A percentile compares a stretch with the other conserved stretches of the same genome.
Evolutionary conservation across 2,888 invertebrate genomes (phyloP).

Genomic region (Dendrolimus pini): DNA sequence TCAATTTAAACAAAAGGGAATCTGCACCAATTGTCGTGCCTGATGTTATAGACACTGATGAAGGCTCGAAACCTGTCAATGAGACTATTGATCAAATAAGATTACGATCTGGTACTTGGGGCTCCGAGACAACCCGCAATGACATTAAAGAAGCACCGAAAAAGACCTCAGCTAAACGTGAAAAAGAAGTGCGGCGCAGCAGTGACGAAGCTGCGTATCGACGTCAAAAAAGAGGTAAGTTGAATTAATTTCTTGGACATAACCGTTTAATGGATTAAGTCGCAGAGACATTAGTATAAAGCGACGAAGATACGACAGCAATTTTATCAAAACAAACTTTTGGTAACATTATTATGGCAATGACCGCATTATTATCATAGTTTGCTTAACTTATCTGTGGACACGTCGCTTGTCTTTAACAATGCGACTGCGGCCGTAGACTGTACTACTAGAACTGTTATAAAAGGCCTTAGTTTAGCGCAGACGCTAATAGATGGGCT

Average conservation of each 20-base stretch:
- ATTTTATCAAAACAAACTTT: too few species aligned
- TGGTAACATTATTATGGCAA: background rate
- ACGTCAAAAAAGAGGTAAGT: slow-evolving; percentile 56
- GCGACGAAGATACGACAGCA: too few species aligned
- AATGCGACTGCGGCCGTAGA: too few species aligned
- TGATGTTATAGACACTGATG: background rate
- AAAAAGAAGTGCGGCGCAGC: slow-evolving; percentile 45
- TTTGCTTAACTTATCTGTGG: too few species aligned
- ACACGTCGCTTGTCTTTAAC: too few species aligned
- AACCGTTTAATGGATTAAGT: too few species aligned
- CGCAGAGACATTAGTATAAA: too few species aligned
- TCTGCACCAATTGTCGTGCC: background rate
- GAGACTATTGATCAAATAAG: slow-evolving; percentile 37
- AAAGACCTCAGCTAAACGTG: slow-evolving; percentile 30
- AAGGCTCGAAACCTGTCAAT: slow-evolving; percentile 1
- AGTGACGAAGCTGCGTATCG: slow-evolving; percentile 39
- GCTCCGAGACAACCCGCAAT: slow-evolving; percentile 47
- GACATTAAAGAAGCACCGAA: slow-evolving; percentile 34
- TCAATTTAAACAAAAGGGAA: slow-evolving; percentile 18
- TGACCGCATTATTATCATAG: too few species aligned
- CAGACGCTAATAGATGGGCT: too few species aligned
- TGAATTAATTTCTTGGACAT: background rate
- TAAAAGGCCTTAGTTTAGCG: too few species aligned
- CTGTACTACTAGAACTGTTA: too few species aligned
- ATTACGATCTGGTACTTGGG: slow-evolving; percentile 80